These are phyloP conservation scores for Peromyscus polionotus DNA, from an alignment of 2,113 vertebrate species.

Conservation along the genomic window DNA sequence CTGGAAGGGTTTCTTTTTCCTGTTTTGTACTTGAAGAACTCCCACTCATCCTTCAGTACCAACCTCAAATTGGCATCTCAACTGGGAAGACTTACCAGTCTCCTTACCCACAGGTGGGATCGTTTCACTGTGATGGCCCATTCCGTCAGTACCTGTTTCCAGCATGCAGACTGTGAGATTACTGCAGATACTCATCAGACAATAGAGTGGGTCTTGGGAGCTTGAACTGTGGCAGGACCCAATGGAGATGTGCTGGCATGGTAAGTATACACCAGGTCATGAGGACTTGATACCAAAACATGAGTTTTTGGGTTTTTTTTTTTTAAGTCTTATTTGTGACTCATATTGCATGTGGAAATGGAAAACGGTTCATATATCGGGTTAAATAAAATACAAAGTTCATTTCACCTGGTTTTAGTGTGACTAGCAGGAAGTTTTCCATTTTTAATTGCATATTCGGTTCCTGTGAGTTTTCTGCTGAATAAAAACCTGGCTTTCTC, in stretches of 20 bases:
- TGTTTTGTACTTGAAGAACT: not conserved
- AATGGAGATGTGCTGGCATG: fast-evolving
- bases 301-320: too few relatives aligned
- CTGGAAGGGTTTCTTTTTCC: not conserved
- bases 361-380: not conserved
- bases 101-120: fast-evolving
- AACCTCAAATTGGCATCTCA: not conserved
- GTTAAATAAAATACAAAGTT: not conserved
- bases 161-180: fast-evolving
- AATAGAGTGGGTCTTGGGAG: fast-evolving
- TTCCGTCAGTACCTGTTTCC: not conserved
- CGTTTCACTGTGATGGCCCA: not conserved
- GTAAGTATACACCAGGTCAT: fast-evolving
- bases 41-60: not conserved
- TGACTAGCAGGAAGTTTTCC: not conserved
- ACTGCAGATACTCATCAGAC: not conserved
- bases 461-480: fast-evolving
- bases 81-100: not conserved
- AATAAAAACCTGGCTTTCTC: too few relatives aligned
- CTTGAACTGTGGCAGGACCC: fast-evolving
- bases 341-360: not conserved
- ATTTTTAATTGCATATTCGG: not conserved
- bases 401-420: not conserved
- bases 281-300: not conserved
- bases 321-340: not conserved